Percentiles rank a stretch among this genome's conserved stretches.
These are phyloP conservation scores for Eumacrocentrus americanus DNA, from an alignment of 2,888 invertebrate species.

Conservation along the genomic window DNA sequence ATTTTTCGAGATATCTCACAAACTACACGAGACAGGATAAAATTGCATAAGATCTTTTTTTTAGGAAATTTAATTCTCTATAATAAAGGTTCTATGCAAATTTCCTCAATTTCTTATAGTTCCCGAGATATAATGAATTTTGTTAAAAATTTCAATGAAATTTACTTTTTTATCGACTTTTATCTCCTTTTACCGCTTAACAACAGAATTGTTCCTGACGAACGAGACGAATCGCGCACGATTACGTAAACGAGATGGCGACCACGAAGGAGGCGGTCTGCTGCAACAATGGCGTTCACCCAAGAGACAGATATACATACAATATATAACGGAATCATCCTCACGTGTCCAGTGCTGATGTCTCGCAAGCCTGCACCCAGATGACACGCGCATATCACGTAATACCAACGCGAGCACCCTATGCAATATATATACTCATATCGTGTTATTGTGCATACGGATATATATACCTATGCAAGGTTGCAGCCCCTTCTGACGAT, in stretches of 20 bases:
- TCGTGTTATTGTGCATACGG: neutral
- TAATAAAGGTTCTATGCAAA: too few relatives aligned
- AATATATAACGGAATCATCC: slow-evolving; percentile 34
- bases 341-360: slow-evolving; percentile 41
- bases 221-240: slow-evolving; percentile 22
- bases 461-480: neutral
- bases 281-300: slow-evolving; percentile 20
- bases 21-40: too few relatives aligned
- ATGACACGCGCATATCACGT: slow-evolving; percentile 36
- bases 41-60: too few relatives aligned
- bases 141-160: too few relatives aligned
- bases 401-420: slow-evolving; percentile 33
- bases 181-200: too few relatives aligned
- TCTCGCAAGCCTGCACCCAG: slow-evolving; percentile 35
- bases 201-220: neutral
- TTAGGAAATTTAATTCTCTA: too few relatives aligned
- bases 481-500: neutral
- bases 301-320: slow-evolving; percentile 21
- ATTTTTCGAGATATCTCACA: too few relatives aligned
- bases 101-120: too few relatives aligned
- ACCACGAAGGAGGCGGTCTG: neutral
- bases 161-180: too few relatives aligned
- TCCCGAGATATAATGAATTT: too few relatives aligned
- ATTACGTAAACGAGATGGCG: slow-evolving; percentile 24
- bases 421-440: slow-evolving; percentile 2